Base-by-base conservation (phyloP, 37 sponge, comb jelly and placozoan species). In the Hexactinellida sp. region DNA sequence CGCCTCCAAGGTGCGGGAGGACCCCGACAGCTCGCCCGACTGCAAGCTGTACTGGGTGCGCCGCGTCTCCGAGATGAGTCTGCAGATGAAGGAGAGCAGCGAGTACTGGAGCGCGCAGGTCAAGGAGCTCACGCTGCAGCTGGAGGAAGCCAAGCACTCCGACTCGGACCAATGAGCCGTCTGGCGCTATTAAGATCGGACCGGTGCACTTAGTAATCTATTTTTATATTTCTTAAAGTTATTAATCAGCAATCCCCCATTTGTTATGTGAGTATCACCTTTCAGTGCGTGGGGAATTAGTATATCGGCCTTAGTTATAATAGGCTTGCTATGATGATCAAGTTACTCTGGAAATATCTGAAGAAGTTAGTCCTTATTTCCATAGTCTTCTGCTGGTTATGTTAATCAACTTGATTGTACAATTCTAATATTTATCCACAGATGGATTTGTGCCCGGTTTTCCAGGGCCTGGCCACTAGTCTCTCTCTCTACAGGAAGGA, bases 71-170 rank as follows among this genome's bases (percentile, higher is more conserved):
- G 76, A 63, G 76, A 63, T 63, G 76, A 63, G 76, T 63, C 34
- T 63, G 13, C 76, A 63, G 76, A 63, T 63, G 76, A 63, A 63
- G 34, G 76, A 63, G 76, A 63, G 76, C 13, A 63, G 76, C 34
- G 76, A 63, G 76, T 63, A 63, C 34, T 63, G 76, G 76, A 63
- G 76, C 34, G 21, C 76, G 3, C 76, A 63, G 76, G 76, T 63
- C 13, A 63, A 63, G 34, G 32, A 63, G 30, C 76, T 63, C 1
- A 63, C 76, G 25, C 30, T 63, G 13, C 76, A 63, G 76, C 76
- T 63, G 76, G 76, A 63, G 30, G 19, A 63, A 63, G 28, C 30
- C 34, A 63, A 63, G 30, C 76, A 63, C 28, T 25, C 52, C 16
- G 52, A 47, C 16, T 19, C 52, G 16, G 52, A 47, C 16, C 16